Percentiles rank a stretch among this genome's conserved stretches.
These are phyloP conservation scores for Apostichopus leukothele DNA, from an alignment of 53 echinoderm and acorn worm species.

Conservation along the genomic window DNA sequence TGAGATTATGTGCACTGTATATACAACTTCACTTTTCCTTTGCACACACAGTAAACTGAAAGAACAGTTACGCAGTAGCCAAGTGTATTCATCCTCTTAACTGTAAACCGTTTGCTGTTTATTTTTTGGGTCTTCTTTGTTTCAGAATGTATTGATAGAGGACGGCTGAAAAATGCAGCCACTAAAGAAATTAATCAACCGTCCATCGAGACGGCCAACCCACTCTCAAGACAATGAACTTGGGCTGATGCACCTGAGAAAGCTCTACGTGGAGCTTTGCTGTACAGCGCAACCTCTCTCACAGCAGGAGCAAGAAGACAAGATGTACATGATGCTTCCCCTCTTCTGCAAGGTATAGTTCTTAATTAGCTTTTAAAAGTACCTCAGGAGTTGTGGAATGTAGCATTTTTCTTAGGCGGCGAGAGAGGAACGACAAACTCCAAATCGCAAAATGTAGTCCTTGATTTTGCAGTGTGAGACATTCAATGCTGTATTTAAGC, in stretches of 20 bases:
- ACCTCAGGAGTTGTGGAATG: too few relatives aligned
- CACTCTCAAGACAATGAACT: conserved; percentile 88
- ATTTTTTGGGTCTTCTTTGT: not conserved
- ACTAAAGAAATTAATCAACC: conserved; percentile 28
- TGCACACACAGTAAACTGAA: too few relatives aligned
- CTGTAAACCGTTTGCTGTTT: not conserved
- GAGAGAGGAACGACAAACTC: too few relatives aligned
- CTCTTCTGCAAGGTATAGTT: conserved; percentile 90
- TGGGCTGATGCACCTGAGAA: conserved; percentile 94
- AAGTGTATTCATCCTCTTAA: too few relatives aligned
- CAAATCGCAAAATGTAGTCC: not conserved
- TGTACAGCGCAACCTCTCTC: conserved; percentile 83
- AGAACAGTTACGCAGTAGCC: too few relatives aligned
- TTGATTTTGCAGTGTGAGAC: not conserved
- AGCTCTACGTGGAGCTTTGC: conserved; percentile 96
- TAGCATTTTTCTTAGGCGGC: too few relatives aligned
- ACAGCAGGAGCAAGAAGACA: conserved; percentile 97
- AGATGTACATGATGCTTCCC: conserved; percentile 97
- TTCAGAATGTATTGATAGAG: not conserved
- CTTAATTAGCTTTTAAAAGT: not conserved
- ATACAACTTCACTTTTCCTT: too few relatives aligned
- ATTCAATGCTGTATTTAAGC: not conserved
- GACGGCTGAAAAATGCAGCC: conserved; percentile 30
- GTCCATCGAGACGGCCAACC: conserved; percentile 35
- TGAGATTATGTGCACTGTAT: too few relatives aligned